Percentiles rank a stretch among this genome's conserved stretches.
Evolutionary conservation across 2,113 vertebrate genomes (phyloP).

Genomic region (Tamias sibiricus): DNA sequence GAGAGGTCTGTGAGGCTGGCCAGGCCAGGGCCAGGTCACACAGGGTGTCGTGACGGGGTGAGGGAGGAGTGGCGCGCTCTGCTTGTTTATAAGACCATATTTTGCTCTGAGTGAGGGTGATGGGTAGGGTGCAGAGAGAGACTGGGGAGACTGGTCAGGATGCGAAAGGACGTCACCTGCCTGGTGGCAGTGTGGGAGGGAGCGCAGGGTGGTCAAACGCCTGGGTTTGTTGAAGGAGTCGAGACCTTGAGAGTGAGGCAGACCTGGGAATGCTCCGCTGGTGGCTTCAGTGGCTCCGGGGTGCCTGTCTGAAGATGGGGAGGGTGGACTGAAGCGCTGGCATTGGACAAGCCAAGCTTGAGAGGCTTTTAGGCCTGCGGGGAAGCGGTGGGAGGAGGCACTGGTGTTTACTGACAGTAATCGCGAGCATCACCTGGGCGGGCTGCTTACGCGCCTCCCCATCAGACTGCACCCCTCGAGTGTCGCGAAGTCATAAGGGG

Average conservation of each 20-base stretch:
- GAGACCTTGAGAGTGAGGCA: fast-evolving
- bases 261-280: too few relatives aligned
- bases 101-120: background rate
- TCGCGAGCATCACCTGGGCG: too few relatives aligned
- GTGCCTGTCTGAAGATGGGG: background rate
- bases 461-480: background rate
- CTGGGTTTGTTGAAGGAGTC: background rate
- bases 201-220: fast-evolving
- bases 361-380: background rate
- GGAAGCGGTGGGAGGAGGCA: too few relatives aligned
- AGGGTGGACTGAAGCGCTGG: background rate
- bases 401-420: background rate
- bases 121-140: background rate
- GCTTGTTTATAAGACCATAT: background rate
- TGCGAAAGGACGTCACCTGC: background rate
- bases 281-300: fast-evolving
- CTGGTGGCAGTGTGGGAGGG: background rate
- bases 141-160: background rate
- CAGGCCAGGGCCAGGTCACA: background rate
- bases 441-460: too few relatives aligned
- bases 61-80: background rate
- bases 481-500: too few relatives aligned
- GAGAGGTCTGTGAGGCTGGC: background rate
- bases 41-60: too few relatives aligned
- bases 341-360: background rate